Evolutionary conservation across 2,113 vertebrate genomes (phyloP), one percentile per base, ranked within the genome.

Genomic region (Lepisosteus osseus): DNA sequence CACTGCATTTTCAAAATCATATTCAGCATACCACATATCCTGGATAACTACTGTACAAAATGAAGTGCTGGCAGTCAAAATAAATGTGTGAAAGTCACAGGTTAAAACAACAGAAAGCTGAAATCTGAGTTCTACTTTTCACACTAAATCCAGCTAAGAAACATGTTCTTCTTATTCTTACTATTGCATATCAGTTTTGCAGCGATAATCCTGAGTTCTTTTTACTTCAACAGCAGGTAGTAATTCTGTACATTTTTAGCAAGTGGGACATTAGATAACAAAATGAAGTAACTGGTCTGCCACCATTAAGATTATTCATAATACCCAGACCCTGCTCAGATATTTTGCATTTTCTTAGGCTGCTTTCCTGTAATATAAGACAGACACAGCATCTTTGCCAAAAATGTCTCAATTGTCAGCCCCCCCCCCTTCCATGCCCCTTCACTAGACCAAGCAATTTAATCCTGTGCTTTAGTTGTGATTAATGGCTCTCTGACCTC

Each of bases 401-500:
- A 85, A 90, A 74, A 85, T 77, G 79, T 86, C 87, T 90, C 77
- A 44, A 78, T 81, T 72, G 71, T 62, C 61, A 51, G n/a, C 15
- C 68, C 73, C 55, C 80, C 77, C 74, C 88, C 51, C 8, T 29
- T 29, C 29, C 29, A 29, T 29, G 29, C 29, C 29, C 29, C 29
- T 29, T 29, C 29, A 76, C 86, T 73, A 74, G 74, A 80, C 76
- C 55, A 9, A 76, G 86, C 84, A 77, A 90, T 87, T 87, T 90
- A 89, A 90, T 90, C 83, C 87, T 79, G 72, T 73, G 76, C 81
- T 80, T 72, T 45, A 76, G 72, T 72, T 68, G 63, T 91, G 90
- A 92, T 91, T 88, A 90, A 91, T 90, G 82, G 89, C 78, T 45
- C 69, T 72, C 74, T 82, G 89, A 90, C 90, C 89, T 71, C 78